These are phyloP conservation scores for Agapetus fuscipes DNA, from an alignment of 2,888 invertebrate species.

Conservation along the genomic window DNA sequence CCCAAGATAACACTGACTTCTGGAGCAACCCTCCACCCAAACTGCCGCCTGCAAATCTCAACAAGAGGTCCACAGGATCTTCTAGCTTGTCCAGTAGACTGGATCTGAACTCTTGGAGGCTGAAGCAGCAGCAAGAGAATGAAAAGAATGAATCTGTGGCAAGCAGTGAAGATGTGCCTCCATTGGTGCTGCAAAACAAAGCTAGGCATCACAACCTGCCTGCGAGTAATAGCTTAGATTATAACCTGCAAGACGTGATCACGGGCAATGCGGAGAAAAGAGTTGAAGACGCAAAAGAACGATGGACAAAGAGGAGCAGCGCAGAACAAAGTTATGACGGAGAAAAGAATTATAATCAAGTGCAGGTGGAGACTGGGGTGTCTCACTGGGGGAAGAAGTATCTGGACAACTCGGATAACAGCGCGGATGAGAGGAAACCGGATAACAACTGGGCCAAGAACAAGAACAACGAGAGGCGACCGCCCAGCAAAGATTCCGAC, in stretches of 20 bases:
- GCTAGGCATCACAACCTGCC: not conserved
- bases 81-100: constrained; percentile 8
- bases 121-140: constrained; percentile 9
- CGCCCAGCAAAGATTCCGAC: constrained; percentile 8
- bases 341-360: constrained; percentile 3
- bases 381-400: constrained; percentile 9
- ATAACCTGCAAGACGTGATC: too few species aligned
- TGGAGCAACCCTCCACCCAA: constrained; percentile 20
- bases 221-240: not conserved
- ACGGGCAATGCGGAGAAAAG: too few species aligned
- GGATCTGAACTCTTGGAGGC: constrained; percentile 20
- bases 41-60: not conserved
- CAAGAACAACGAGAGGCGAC: not conserved
- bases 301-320: not conserved
- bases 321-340: too few species aligned
- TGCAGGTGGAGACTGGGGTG: constrained; percentile 6
- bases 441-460: constrained; percentile 8
- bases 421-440: constrained; percentile 2
- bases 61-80: not conserved
- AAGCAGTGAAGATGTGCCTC: not conserved
- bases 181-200: not conserved
- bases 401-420: not conserved
- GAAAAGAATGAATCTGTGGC: not conserved
- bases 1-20: constrained; percentile 14
- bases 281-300: too few species aligned